Evolutionary conservation across 2,888 invertebrate species (phyloP), one percentile per base, ranked within the genome.

Genomic region (Nemotelus nigrinus): DNA sequence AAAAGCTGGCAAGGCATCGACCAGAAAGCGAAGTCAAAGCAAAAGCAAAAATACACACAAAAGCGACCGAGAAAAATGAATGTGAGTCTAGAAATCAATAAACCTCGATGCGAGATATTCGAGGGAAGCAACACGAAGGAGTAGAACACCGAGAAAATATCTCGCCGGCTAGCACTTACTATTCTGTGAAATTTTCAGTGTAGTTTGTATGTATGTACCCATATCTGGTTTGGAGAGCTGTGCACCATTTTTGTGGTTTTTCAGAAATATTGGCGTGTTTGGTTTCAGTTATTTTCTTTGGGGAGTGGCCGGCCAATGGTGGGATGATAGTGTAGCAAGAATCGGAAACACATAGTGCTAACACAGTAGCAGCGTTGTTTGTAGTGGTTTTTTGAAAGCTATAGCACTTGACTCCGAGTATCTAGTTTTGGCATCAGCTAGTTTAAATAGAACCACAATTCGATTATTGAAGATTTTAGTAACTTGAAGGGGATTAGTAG

Each of bases 11-110:
- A 70, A 70, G n/a, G 48, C 50, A 58, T 5, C 8, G 43, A 70
- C 53, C 55, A 41, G 55, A 70, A 55, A 39, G 39, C 50, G 39
- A 67, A 8, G 25, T 63, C 39, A 8, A 41, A 53, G 63, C 63
- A 63, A 67, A 58, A 63, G 63, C 67, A 47, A 48, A 67, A 67
- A 67, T 48, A 47, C 50, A 64, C 64, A 67, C 48, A 39, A 67
- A 48, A 39, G 25, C 25, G 50, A 50, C 39, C n/a, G 39, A 67
- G 50, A 43, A 41, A 8, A 8, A 41, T 44, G 65, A 65, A 47
- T 2, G 45, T 10, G 45, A 76, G 77, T 78, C 63, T 45, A 78
- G 77, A 76, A 78, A 78, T 78, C 78, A 78, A 78, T 78, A 78
- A 72, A 77, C 57, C 48, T 10, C 57, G 57, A 10, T 8, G 78